These are phyloP conservation scores for Loriculus beryllinus DNA, from an alignment of 2,797 vertebrate genomes.

Conservation along the genomic window DNA sequence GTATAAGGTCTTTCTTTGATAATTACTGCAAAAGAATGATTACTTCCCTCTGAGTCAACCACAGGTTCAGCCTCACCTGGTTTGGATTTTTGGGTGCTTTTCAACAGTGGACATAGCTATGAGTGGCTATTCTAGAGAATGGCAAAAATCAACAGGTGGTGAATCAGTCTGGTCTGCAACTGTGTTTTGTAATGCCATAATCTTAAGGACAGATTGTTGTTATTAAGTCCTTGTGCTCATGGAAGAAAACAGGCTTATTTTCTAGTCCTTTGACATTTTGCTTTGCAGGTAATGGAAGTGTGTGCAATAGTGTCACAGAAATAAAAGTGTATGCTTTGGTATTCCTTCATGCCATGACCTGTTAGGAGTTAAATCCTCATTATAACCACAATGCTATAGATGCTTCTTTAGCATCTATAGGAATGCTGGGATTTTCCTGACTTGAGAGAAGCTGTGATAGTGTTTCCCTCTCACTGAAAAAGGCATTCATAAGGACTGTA, in stretches of 20 bases:
- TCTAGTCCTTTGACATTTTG: neutral
- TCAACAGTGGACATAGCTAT: neutral
- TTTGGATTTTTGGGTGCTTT: neutral
- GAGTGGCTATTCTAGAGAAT: neutral
- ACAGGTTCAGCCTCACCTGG: neutral
- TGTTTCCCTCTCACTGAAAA: neutral
- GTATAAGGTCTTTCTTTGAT: neutral
- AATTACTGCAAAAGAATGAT: neutral
- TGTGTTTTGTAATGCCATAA: neutral
- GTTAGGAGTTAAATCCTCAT: neutral
- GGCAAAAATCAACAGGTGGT: neutral
- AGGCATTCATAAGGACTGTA: neutral
- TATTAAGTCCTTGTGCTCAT: neutral
- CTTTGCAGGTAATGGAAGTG: neutral
- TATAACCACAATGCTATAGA: neutral
- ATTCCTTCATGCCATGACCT: neutral
- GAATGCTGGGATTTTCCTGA: neutral
- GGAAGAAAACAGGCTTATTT: neutral
- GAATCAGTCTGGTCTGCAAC: neutral
- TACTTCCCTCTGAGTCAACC: neutral
- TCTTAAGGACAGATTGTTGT: neutral
- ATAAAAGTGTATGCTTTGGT: rapidly evolving
- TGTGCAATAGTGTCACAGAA: neutral
- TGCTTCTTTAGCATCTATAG: neutral
- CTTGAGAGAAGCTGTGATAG: neutral